Evolutionary conservation across 2,113 vertebrate species (phyloP).

Genomic region (Collichthys lucidus): DNA sequence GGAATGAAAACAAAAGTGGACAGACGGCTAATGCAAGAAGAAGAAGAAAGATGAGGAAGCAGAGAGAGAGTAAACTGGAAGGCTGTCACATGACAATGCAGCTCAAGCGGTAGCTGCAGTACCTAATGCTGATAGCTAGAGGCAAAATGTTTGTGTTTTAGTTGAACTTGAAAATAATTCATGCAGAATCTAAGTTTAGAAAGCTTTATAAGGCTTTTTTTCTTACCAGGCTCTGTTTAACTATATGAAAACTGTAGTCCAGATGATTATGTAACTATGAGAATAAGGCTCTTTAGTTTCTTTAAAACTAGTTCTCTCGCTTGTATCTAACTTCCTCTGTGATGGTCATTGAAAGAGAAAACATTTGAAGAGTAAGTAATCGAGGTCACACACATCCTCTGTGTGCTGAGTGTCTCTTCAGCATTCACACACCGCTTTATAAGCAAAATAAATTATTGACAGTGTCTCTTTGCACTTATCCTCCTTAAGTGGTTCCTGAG

Average conservation of each 20-base stretch:
- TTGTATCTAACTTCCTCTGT: background rate
- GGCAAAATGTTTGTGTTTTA: background rate
- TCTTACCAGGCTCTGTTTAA: no score
- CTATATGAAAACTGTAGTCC: no score
- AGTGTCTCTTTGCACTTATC: constrained; percentile 22
- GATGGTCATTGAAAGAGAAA: background rate
- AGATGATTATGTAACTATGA: no score
- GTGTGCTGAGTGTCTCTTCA: constrained; percentile 12
- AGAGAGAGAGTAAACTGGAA: no score
- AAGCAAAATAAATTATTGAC: constrained; percentile 40
- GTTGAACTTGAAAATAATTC: background rate
- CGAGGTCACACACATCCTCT: background rate
- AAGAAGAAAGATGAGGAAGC: background rate
- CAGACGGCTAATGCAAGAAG: background rate
- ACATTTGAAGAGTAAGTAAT: background rate
- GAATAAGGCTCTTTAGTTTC: background rate
- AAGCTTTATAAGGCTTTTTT: background rate
- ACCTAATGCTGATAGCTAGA: background rate
- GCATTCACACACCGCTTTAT: constrained; percentile 16
- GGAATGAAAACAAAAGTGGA: background rate
- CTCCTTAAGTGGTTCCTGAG: constrained; percentile 9
- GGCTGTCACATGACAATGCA: no score
- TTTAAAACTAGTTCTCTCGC: background rate
- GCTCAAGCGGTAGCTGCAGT: background rate
- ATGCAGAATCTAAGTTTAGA: background rate